Conservation (phyloP, 2,113 vertebrate genomes). For the Podarcis muralis region DNA sequence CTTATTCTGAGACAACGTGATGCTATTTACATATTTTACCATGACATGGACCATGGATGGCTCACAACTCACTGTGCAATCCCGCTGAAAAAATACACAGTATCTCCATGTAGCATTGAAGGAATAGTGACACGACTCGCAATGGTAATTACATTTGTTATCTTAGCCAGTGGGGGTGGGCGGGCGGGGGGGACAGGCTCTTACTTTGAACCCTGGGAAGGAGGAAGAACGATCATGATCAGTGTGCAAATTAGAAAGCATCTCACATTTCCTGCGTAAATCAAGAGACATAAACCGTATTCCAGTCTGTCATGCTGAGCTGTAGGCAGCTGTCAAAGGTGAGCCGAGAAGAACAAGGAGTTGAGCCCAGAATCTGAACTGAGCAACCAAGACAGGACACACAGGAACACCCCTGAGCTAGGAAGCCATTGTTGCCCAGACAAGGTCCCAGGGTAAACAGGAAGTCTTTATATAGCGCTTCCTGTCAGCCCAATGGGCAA, state of each 20-base stretch:
- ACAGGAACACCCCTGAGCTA: background rate
- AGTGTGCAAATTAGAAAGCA: slow-evolving; percentile 29
- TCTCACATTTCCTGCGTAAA: slow-evolving; percentile 34
- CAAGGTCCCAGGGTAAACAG: background rate
- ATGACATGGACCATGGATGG: slow-evolving; percentile 56
- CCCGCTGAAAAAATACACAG: slow-evolving; percentile 43
- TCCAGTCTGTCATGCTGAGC: background rate
- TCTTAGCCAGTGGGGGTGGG: background rate
- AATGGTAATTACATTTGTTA: slow-evolving; percentile 44
- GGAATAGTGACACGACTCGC: slow-evolving; percentile 42
- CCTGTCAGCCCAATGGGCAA: background rate
- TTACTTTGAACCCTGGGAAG: slow-evolving; percentile 29
- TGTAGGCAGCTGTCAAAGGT: background rate
- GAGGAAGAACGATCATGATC: slow-evolving; percentile 38
- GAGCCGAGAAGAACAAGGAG: background rate
- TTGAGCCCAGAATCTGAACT: background rate
- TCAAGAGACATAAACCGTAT: slow-evolving; percentile 10
- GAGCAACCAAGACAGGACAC: background rate
- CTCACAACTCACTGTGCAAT: slow-evolving; percentile 37
- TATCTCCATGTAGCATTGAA: slow-evolving; percentile 33
- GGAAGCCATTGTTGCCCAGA: background rate
- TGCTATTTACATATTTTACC: slow-evolving; percentile 65
- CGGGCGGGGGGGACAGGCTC: slow-evolving; percentile 1
- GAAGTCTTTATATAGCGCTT: background rate
- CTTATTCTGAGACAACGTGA: slow-evolving; percentile 59